phyloP scores from a whole-genome alignment of 2,888 invertebrate species.

The Psylliodes chrysocephalus region DNA sequence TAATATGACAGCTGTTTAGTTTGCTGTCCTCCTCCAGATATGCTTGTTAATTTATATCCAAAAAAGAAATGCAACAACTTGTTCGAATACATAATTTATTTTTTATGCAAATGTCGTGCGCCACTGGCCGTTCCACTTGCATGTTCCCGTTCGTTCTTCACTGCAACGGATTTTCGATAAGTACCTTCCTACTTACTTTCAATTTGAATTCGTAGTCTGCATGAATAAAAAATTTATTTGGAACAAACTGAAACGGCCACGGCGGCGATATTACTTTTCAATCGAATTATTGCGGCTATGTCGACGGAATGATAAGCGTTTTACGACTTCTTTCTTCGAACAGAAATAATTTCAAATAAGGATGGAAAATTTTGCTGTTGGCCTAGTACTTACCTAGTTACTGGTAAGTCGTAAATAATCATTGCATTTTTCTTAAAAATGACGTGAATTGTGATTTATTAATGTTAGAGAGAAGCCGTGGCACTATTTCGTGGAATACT shows the following conservation, averaged over 20 bases:
- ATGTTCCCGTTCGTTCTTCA: conserved; percentile 9
- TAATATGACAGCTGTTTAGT: too few species aligned
- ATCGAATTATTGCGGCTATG: neutral
- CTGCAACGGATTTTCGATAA: conserved; percentile 18
- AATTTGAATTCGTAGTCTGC: conserved; percentile 17
- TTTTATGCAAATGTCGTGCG: too few species aligned
- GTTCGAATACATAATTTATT: too few species aligned
- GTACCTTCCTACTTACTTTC: conserved; percentile 13
- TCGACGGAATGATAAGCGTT: conserved; percentile 5
- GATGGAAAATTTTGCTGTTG: neutral
- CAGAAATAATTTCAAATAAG: neutral
- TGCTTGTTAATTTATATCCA: too few species aligned
- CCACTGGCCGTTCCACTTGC: conserved; percentile 15
- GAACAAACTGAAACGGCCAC: conserved; percentile 3
- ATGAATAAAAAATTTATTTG: conserved; percentile 18
- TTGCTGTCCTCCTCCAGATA: too few species aligned
- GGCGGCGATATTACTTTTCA: conserved; percentile 2
- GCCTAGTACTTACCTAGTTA: neutral
- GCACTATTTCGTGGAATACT: too few species aligned
- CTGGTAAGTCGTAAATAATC: neutral
- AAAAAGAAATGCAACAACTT: too few species aligned
- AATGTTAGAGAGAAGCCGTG: too few species aligned
- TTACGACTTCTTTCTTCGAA: neutral
- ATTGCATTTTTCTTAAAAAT: neutral
- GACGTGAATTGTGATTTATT: too few species aligned